Base-by-base conservation (phyloP, 1,140 invertebrate species). In the Bombus soroeensis region DNA sequence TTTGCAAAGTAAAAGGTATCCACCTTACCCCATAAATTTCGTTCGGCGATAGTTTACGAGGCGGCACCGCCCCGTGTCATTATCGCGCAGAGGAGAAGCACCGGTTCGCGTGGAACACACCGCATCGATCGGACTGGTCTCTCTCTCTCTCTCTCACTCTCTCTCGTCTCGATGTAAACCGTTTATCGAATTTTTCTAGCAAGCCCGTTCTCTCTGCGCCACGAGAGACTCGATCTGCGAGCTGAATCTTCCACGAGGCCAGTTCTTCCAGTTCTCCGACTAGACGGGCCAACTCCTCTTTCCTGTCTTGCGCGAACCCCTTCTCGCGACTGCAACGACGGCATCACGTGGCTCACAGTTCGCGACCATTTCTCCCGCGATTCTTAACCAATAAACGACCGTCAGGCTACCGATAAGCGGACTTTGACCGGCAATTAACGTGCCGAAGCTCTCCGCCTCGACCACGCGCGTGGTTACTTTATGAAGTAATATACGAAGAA, bases 1-100 rank as follows among this genome's bases (percentile, higher is more conserved):
- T 87, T 79, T 79, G 68, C 78, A 53, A 80, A 83, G 80, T 79
- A 82, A 76, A 70, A 77, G 64, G 87, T 88, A 89, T 90, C 88
- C 81, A 90, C 90, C 89, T 93, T 88, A 93, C 86, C 93, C 90
- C 92, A 89, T 94, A 94, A 94, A 94, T 94, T 90, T 93, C 90
- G 85, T 88, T 66, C 78, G 83, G 90, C 89, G 92, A 93, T 94
- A 91, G 88, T 94, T 94, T 94, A 94, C 92, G 93, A 92, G 83
- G 77, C 88, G 83, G 93, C 85, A 90, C 92, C 93, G 93, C 93
- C 93, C 90, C 92, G 86, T 93, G 89, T 94, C 93, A 94, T 94
- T 94, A 94, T 93, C 93, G 92, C 91, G 87, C 76, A 85, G 71
- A 81, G 57, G 68, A 86, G 88, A 90, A 89, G 59, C 78, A 77